These are phyloP conservation scores for Toxostoma redivivum DNA, from an alignment of 2,113 vertebrate genomes.

Conservation along the genomic window DNA sequence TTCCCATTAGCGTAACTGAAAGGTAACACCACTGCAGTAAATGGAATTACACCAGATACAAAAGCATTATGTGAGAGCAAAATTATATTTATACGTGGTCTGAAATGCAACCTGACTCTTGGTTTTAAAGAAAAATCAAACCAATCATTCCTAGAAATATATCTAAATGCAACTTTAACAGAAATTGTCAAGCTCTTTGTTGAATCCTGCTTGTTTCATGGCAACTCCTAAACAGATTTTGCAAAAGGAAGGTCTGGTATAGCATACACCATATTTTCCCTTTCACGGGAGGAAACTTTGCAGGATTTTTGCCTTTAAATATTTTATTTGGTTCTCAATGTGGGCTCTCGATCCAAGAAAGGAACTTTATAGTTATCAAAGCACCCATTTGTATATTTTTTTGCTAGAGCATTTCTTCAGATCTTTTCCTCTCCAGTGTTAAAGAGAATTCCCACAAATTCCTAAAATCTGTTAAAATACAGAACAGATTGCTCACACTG, in stretches of 20 bases:
- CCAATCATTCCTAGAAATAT: not conserved
- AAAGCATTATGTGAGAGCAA: conserved; percentile 43
- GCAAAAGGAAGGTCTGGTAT: conserved; percentile 1
- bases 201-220: conserved; percentile 2
- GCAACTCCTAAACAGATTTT: conserved; percentile 14
- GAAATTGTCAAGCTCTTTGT: not conserved
- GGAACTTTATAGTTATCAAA: conserved; percentile 42
- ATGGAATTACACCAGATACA: conserved; percentile 43
- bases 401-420: conserved; percentile 25
- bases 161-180: conserved; percentile 6
- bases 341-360: conserved; percentile 34
- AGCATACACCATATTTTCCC: conserved; percentile 15
- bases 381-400: conserved; percentile 32
- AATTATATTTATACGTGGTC: conserved; percentile 55
- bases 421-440: conserved; percentile 14
- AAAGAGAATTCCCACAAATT: conserved; percentile 51
- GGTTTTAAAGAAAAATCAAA: conserved; percentile 23
- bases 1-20: conserved; percentile 44
- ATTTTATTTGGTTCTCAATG: conserved; percentile 43
- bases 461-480: conserved; percentile 51
- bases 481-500: conserved; percentile 12
- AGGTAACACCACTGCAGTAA: conserved; percentile 20
- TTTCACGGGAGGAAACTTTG: conserved; percentile 15
- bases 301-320: conserved; percentile 56
- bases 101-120: conserved; percentile 36